Base-by-base conservation (phyloP, 2,113 vertebrate genomes). In the Microtus oregoni region DNA sequence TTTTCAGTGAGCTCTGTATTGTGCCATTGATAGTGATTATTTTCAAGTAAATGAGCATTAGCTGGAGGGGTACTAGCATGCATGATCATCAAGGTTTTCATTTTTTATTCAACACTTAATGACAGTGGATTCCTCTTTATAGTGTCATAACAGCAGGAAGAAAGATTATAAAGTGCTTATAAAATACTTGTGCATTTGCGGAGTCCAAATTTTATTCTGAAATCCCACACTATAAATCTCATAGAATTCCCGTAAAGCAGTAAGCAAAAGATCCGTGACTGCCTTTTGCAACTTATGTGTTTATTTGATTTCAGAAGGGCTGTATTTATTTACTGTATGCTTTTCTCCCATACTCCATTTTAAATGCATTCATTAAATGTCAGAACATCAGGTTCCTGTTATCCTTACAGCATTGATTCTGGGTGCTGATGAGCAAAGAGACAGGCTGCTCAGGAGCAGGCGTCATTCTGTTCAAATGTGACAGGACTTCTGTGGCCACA, bases 301-400 rank as follows among this genome's bases (percentile, higher is more conserved):
- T 76, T 76, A 35, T 76, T 90, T 86, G 30, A n/a, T 61, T 87
- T 32, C 86, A 1, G 73, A 92, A 24, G 20, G 55, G 30, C 7
- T 82, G 26, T 77, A 38, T 19, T 95, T 92, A 70, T 89, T 75
- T 75, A 79, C 19, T 90, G 7, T 86, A 41, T 1, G 87, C 1
- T 92, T 96, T 77, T 87, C 82, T 78, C 79, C 4, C 67, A 35
- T 22, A 67, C 2, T 85, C 85, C 41, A 95, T 67, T 89, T 97
- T 94, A 92, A 65, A 73, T 26, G 13, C 35, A 89, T 89, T 97
- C 89, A 61, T 97, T 93, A 86, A 94, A 83, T 94, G 73, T 78
- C 70, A 91, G 30, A 95, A 79, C 87, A 70, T 68, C 67, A 90
- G 26, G 15, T 95, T 75, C 26, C 86, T 70, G 38, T 17, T 94